Base-by-base conservation (phyloP, 23 tunicate genomes). In the Pegea sp. region DNA sequence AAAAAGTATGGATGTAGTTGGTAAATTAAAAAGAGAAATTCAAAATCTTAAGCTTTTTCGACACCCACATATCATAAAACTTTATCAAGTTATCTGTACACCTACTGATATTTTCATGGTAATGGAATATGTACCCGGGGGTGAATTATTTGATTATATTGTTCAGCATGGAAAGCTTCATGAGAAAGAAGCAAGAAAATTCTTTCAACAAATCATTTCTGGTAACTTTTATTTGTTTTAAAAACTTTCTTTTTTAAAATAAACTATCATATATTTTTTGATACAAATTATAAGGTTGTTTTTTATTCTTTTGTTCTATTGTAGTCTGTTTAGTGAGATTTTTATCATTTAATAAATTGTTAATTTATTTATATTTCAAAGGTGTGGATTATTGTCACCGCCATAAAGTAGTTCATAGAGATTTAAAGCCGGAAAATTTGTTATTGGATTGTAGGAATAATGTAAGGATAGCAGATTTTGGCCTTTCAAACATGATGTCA, bases 101-200 rank as follows among this genome's bases (percentile, higher is more conserved):
- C 99, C 99, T 0, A 91, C 99, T 13, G 99, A 91, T 43, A 71
- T 91, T 25, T 91, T 91, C 55, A 72, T 91, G 99, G 99, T 91
- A 2, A 91, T 91, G 99, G 99, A 91, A 73, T 91, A 91, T 67
- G 99, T 91, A 0, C 86, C 99, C 25, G 99, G 99, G 24, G 99
- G 99, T 5, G 99, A 91, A 42, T 55, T 91, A 30, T 91, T 91
- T 55, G 99, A 91, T 59, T 91, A 91, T 60, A 91, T 91, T 53
- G 91, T 84, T 29, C 67, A 67, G 33, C 75, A 91, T 65, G 99
- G 99, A 59, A 79, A 79, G 54, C 62, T 91, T 5, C 59, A 68
- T 33, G 99, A 91, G 55, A 43, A 31, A 59, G 99, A 91, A 56
- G 93, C 99, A 24, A 48, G 99, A 48, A 72, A 84, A 30, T 91